Evolutionary conservation across 1,140 invertebrate species (phyloP).

Genomic region (Gryllus bimaculatus): DNA sequence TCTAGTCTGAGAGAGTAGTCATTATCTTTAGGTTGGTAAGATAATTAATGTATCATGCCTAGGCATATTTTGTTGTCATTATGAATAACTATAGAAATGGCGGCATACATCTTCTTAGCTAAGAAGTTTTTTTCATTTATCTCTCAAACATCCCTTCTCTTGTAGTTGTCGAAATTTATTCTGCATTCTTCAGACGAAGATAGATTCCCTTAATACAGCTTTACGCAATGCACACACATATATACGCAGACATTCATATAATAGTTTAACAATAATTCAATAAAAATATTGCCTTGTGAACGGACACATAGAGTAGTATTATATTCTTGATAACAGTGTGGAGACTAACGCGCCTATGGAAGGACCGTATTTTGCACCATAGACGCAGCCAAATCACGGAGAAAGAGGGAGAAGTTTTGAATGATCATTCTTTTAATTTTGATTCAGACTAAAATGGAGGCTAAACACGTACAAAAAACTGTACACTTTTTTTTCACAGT

Average conservation of each 20-base stretch:
- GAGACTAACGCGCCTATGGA: neutral
- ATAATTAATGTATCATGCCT: neutral
- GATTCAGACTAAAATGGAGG: too few species aligned
- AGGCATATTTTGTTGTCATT: too few species aligned
- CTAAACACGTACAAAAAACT: too few species aligned
- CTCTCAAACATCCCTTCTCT: neutral
- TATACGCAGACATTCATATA: slow-evolving; percentile 1
- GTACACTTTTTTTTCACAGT: too few species aligned
- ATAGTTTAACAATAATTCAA: neutral
- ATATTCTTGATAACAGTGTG: neutral
- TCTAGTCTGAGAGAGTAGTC: too few species aligned
- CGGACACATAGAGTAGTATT: neutral
- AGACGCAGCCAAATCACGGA: too few species aligned
- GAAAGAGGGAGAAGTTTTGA: too few species aligned
- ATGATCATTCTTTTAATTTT: too few species aligned
- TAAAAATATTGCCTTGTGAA: slow-evolving; percentile 5
- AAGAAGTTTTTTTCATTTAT: too few species aligned
- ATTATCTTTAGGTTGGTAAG: neutral
- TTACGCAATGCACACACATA: neutral
- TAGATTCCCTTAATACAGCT: neutral
- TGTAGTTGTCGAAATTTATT: neutral
- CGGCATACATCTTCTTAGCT: too few species aligned
- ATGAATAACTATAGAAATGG: too few species aligned
- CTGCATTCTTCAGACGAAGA: neutral
- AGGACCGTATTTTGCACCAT: too few species aligned